Evolutionary conservation across 2,113 vertebrate species (phyloP).

Genomic region (Megaceryle torquata): DNA sequence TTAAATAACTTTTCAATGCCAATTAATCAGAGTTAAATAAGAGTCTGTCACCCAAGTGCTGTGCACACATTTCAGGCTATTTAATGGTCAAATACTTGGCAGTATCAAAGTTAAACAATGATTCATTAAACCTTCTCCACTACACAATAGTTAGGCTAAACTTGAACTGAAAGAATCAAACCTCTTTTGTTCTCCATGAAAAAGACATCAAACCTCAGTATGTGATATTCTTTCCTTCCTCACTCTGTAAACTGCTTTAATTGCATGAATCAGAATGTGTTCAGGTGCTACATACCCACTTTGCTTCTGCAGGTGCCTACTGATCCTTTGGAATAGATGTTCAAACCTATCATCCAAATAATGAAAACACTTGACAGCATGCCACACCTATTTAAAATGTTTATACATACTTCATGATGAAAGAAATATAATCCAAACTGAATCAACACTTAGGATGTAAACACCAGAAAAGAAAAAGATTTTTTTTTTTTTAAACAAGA

Average conservation of each 20-base stretch:
- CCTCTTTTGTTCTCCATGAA: slow-evolving; percentile 87
- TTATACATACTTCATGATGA: slow-evolving; percentile 46
- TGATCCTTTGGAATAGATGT: slow-evolving; percentile 56
- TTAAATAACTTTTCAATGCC: slow-evolving; percentile 80
- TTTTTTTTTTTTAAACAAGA: background rate
- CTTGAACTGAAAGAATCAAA: slow-evolving; percentile 81
- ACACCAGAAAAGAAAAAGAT: background rate
- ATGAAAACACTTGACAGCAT: slow-evolving; percentile 71
- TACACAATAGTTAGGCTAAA: slow-evolving; percentile 85
- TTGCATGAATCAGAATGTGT: slow-evolving; percentile 80
- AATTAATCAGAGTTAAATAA: slow-evolving; percentile 84
- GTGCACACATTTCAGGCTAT: slow-evolving; percentile 78
- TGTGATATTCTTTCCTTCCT: slow-evolving; percentile 79
- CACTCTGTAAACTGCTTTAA: slow-evolving; percentile 81
- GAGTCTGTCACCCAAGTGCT: slow-evolving; percentile 74
- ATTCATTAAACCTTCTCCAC: slow-evolving; percentile 86
- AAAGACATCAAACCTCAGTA: slow-evolving; percentile 83
- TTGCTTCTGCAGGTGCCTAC: slow-evolving; percentile 76
- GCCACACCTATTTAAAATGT: slow-evolving; percentile 71
- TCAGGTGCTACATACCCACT: slow-evolving; percentile 81
- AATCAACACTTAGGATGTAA: background rate
- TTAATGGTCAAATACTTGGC: slow-evolving; percentile 83
- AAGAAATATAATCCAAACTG: slow-evolving; percentile 42
- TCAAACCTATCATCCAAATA: slow-evolving; percentile 62
- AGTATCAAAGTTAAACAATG: slow-evolving; percentile 90